Evolutionary conservation across 2,113 vertebrate genomes (phyloP).

Genomic region (Motacilla alba): DNA sequence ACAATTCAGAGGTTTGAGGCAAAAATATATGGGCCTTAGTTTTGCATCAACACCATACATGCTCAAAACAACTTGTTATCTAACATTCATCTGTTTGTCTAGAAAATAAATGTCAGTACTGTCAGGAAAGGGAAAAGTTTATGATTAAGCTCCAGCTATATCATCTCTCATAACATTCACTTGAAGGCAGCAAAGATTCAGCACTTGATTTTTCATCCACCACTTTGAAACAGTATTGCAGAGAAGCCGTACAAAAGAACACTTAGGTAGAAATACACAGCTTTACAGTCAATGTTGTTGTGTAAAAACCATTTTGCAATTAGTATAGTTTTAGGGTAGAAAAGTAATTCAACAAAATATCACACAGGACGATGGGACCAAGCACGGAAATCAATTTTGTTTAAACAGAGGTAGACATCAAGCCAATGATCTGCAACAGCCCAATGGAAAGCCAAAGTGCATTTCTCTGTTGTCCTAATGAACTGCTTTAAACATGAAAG

Average conservation of each 20-base stretch:
- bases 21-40: neutral
- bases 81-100: constrained; percentile 9
- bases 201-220: neutral
- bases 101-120: constrained; percentile 35
- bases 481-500: neutral
- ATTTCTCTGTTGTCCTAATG: neutral
- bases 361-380: neutral
- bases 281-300: neutral
- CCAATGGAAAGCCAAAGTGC: neutral
- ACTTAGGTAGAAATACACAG: neutral
- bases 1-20: neutral
- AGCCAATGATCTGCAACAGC: neutral
- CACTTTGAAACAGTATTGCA: neutral
- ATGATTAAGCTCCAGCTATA: neutral
- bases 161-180: neutral
- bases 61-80: neutral
- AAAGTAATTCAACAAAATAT: neutral
- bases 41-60: neutral
- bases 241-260: neutral
- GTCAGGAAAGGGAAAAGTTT: neutral
- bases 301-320: neutral
- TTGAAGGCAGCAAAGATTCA: neutral
- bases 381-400: neutral
- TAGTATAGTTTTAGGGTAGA: neutral
- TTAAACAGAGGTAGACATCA: neutral